Base-by-base conservation (phyloP, 2,797 vertebrate species). In the Carcharodon carcharias region DNA sequence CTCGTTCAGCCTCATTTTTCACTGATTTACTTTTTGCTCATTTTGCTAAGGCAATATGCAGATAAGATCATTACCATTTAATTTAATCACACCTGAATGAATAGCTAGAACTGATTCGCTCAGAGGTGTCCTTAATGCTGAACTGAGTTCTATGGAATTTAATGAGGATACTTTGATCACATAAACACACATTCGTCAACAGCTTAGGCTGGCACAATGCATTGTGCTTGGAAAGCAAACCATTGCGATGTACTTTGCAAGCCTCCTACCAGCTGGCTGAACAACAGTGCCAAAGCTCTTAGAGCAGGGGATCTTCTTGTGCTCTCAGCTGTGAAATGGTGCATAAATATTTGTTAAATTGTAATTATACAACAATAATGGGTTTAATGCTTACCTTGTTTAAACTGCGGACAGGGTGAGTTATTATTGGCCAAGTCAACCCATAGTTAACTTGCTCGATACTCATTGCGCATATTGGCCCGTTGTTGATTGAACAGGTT, bases 61-160 rank as follows among this genome's bases (percentile, higher is more conserved):
- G 21, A 93, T 45, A 35, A 58, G 58, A 45, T 91, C 2, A 93
- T 67, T 65, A 45, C n/a, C 18, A 67, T 93, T 67, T 65, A 93
- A 67, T 67, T 26, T 67, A n/a, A 67, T 3, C n/a, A 67, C 35
- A 93, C 63, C 61, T 67, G 35, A 93, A 93, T 40, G 61, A 93
- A 45, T n/a, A 12, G 8, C 61, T 67, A 35, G 26, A 93, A 93
- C 61, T 21, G 61, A 26, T 93, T 40, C 67, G 61, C 61, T 93
- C 91, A 12, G 61, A 93, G 18, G n/a, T 92, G 14, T 23, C 58
- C 61, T 93, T 65, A 93, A 93, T 26, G n/a, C 61, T 93, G 91
- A 65, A 67, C 18, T 65, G 61, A 65, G 63, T 93, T 93, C 31
- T n/a, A 31, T 92, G 63, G 89, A 92, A 92, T 92, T 63, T 93